A percentile compares a stretch with the other conserved stretches of the same genome.
Conservation (phyloP, 2,888 invertebrate genomes). For the Halocaridina rubra region DNA sequence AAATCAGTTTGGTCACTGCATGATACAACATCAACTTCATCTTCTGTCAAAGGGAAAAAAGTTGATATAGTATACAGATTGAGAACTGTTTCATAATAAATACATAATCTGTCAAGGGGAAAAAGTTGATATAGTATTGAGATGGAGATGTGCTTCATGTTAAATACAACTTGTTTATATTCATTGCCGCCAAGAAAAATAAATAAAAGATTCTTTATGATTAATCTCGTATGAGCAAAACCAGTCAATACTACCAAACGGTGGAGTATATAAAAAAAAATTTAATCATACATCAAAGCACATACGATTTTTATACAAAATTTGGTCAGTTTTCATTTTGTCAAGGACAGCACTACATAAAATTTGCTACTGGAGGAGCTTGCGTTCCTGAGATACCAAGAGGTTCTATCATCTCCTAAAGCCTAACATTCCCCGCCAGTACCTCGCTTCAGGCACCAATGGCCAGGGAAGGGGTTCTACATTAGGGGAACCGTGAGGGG, state of each 20-base stretch:
- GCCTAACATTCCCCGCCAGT: slow-evolving; percentile 18
- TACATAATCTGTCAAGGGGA: no score
- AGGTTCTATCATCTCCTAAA: neutral
- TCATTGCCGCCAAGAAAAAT: neutral
- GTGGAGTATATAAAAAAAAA: no score
- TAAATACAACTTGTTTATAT: neutral
- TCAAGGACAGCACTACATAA: no score
- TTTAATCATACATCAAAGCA: no score
- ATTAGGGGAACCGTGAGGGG: no score
- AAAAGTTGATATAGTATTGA: no score
- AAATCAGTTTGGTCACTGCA: slow-evolving; percentile 16
- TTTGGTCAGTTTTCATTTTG: no score
- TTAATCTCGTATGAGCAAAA: no score
- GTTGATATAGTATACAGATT: neutral
- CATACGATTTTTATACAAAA: no score
- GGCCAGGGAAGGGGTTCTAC: no score
- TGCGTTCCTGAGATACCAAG: slow-evolving; percentile 16
- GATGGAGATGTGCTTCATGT: neutral
- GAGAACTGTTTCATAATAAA: neutral
- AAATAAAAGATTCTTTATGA: neutral
- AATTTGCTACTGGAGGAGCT: no score
- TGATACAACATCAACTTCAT: slow-evolving; percentile 45
- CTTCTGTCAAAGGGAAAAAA: slow-evolving; percentile 18
- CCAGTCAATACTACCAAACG: no score
- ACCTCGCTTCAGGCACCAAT: neutral